Percentiles rank a stretch among this genome's conserved stretches.
These are phyloP conservation scores for Zaprionus gabonicus DNA, from an alignment of 1,140 invertebrate genomes.

Conservation along the genomic window DNA sequence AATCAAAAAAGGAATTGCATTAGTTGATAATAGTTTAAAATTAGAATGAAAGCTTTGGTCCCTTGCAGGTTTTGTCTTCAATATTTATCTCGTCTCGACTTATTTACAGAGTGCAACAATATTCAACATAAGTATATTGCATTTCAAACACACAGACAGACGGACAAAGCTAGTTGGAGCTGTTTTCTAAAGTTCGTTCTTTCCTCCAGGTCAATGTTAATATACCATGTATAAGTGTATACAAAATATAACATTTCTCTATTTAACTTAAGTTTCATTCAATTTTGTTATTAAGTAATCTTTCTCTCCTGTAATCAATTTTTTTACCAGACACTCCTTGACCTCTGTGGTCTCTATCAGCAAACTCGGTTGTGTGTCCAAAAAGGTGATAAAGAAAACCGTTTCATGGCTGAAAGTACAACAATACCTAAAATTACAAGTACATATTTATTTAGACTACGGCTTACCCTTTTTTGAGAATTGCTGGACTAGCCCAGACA, in stretches of 20 bases:
- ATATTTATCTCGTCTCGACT: no score
- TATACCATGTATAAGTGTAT: no score
- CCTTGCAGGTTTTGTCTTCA: no score
- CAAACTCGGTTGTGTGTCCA: slow-evolving; percentile 86
- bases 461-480: slow-evolving; percentile 76
- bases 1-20: not conserved
- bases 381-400: slow-evolving; percentile 90
- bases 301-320: not conserved
- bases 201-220: no score
- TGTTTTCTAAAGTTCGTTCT: no score
- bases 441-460: not conserved
- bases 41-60: no score
- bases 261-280: not conserved
- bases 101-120: no score
- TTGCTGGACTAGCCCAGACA: slow-evolving; percentile 92
- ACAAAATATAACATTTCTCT: not conserved
- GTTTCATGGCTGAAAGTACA: slow-evolving; percentile 87
- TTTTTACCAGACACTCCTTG: slow-evolving; percentile 87
- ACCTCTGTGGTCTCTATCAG: slow-evolving; percentile 89
- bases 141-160: no score
- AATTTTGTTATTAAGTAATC: no score
- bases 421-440: not conserved
- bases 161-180: no score
- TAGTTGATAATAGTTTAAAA: no score
- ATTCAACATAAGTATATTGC: no score